Conservation (phyloP, 2,888 invertebrate genomes). For the Leucozona laternaria region DNA sequence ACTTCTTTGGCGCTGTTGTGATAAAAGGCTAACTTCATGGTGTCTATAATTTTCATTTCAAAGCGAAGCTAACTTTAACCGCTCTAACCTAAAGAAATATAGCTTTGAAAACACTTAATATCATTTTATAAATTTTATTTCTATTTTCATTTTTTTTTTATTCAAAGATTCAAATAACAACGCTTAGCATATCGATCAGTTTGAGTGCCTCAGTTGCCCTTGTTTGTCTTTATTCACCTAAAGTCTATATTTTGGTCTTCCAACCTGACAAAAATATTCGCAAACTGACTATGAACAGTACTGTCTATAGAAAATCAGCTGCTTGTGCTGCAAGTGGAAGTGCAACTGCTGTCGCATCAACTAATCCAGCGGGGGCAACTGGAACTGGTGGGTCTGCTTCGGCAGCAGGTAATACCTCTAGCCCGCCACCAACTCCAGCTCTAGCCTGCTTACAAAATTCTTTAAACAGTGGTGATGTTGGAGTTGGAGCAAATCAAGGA, state of each 20-base stretch:
- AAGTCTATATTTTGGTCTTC: conserved; percentile 90
- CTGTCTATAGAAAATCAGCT: conserved; percentile 80
- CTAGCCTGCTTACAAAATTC: conserved; percentile 45
- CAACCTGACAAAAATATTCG: conserved; percentile 92
- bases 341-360: conserved; percentile 42
- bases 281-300: conserved; percentile 82
- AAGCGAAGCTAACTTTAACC: too few relatives aligned
- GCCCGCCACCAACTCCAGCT: conserved; percentile 50
- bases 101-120: background rate
- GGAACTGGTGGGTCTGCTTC: background rate
- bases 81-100: too few relatives aligned
- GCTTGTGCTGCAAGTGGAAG: conserved; percentile 70
- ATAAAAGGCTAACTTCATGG: too few relatives aligned
- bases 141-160: conserved; percentile 25
- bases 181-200: conserved; percentile 90
- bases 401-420: conserved; percentile 42
- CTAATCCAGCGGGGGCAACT: conserved; percentile 64
- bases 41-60: too few relatives aligned
- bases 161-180: conserved; percentile 89
- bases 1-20: too few relatives aligned
- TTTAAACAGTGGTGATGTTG: conserved; percentile 5
- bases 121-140: background rate
- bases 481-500: conserved; percentile 34
- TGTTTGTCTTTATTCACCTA: conserved; percentile 90
- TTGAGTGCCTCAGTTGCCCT: conserved; percentile 90